Evolutionary conservation across 2,797 vertebrate genomes (phyloP), one percentile per base, ranked within the genome.

Genomic region (Helostoma temminkii): DNA sequence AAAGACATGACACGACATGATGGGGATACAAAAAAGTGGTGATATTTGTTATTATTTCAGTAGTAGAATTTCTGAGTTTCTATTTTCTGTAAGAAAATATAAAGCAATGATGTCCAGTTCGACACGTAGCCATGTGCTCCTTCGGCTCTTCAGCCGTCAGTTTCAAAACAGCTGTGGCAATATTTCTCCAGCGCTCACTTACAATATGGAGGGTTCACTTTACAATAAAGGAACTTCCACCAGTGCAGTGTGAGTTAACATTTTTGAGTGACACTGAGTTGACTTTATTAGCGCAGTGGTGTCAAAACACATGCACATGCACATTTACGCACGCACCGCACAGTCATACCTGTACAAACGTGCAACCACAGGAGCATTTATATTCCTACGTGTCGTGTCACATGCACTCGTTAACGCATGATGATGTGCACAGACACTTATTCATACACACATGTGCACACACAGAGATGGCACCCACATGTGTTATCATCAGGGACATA

Each of bases 401-500:
- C 28, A 50, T 37, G 5, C 19, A 28, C 21, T 19, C 66, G 6
- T 39, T 28, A 43, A 34, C 10, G 32, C 26, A 53, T 45, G 25
- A 66, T 46, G 26, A 59, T 46, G 34, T 42, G 47, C 15, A 50
- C 32, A 66, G 37, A 41, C 53, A 37, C 26, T 41, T n/a, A 56
- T 26, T 67, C 49, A 59, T 1, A 74, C 37, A 41, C 53, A 37
- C 26, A 41, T n/a, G 53, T 26, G 65, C 49, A 59, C 1, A 74
- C 37, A 45, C 8, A 41, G 11, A 10, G 37, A 59, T 66, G 42
- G 41, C 62, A 72, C 41, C 52, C 45, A 69, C 55, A 49, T 73
- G 65, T 46, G 80, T 74, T 82, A 74, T 86, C 64, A 57, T 55
- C 43, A 4, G 53, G 50, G 54, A 74, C 56, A 82, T 78, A 77